Evolutionary conservation across 2,797 vertebrate species (phyloP).

Genomic region (Taenioides sp.): DNA sequence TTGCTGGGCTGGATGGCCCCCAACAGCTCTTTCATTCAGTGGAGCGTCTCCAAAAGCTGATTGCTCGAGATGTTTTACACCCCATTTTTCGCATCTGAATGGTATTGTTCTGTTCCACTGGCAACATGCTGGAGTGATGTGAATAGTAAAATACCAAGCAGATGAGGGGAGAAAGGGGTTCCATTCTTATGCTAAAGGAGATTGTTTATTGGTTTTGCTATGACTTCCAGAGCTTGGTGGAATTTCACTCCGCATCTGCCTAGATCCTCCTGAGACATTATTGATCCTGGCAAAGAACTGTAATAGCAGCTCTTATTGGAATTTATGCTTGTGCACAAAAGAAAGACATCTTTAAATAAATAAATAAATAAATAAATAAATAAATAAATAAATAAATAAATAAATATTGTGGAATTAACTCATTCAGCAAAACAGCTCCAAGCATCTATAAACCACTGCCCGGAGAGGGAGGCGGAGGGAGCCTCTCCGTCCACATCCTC

Average conservation of each 20-base stretch:
- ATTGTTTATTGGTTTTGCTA: constrained; percentile 6
- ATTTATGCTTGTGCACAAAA: constrained; percentile 11
- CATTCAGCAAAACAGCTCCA: constrained; percentile 36
- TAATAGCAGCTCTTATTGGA: constrained; percentile 23
- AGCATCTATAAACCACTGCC: constrained; percentile 47
- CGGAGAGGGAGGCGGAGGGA: neutral
- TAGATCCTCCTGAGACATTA: constrained; percentile 16
- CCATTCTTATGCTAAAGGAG: neutral
- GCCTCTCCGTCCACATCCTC: constrained; percentile 44
- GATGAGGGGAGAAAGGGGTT: neutral
- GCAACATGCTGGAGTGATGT: constrained; percentile 20
- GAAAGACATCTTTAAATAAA: neutral
- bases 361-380: neutral
- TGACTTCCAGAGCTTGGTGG: constrained; percentile 16
- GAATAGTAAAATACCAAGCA: constrained; percentile 5
- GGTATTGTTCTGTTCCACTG: neutral
- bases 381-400: neutral
- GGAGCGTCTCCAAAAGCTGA: constrained; percentile 2
- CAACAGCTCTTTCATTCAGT: constrained; percentile 18
- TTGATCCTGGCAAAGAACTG: constrained; percentile 33
- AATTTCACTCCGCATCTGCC: constrained; percentile 8
- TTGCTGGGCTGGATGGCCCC: constrained; percentile 7
- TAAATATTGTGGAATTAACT: constrained; percentile 14
- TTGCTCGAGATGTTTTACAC: constrained; percentile 14
- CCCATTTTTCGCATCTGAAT: constrained; percentile 12